Evolutionary conservation across 2,113 vertebrate species (phyloP).

Genomic region (Rattus rattus): DNA sequence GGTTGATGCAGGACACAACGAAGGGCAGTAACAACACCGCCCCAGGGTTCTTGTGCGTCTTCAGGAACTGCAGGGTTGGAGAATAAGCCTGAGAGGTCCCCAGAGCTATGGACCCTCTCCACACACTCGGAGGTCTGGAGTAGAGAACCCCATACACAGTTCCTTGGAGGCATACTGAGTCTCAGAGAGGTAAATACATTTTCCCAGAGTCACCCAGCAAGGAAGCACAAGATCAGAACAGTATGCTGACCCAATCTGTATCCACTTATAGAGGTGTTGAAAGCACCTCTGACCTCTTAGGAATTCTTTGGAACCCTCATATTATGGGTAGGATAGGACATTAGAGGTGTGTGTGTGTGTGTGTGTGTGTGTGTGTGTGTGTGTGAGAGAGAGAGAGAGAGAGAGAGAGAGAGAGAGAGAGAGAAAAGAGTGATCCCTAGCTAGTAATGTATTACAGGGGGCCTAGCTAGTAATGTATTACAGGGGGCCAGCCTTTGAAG

Average conservation of each 20-base stretch:
- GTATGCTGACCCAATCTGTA: not conserved
- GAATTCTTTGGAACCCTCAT: not conserved
- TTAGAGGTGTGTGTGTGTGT: not conserved
- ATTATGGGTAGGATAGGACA: not conserved
- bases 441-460: no score
- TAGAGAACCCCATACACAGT: not conserved
- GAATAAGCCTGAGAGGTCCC: not conserved
- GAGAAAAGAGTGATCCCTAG: not conserved
- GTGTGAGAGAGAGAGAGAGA: no score
- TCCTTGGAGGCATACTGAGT: not conserved
- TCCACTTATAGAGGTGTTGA: not conserved
- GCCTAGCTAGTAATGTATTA: not conserved
- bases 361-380: not conserved
- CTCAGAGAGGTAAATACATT: constrained; percentile 9
- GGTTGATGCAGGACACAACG: constrained; percentile 91
- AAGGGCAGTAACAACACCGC: constrained; percentile 92
- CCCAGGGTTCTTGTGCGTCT: constrained; percentile 80
- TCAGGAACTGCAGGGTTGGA: constrained; percentile 73
- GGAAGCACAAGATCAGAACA: not conserved
- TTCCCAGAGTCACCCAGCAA: not conserved
- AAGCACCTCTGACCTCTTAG: not conserved
- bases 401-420: no score
- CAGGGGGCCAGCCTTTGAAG: not conserved
- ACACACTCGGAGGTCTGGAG: not conserved
- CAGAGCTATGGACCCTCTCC: not conserved